A percentile compares a stretch with the other conserved stretches of the same genome.
Evolutionary conservation across 35 echinoderm and acorn worm species (phyloP).

Genomic region (Ophiothrix spiculata): DNA sequence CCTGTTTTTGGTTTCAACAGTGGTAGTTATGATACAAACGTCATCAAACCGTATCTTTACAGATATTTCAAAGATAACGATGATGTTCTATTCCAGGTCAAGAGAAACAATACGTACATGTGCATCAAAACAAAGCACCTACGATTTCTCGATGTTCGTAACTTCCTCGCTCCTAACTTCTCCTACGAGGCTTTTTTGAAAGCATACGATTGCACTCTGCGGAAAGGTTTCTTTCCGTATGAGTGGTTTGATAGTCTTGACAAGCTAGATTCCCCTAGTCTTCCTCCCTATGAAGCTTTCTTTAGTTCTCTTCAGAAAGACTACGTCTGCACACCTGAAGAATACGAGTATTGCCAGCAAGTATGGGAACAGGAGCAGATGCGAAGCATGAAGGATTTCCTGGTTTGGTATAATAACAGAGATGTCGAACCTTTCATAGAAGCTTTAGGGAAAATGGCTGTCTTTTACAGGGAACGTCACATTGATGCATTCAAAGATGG

Average conservation of each 20-base stretch:
- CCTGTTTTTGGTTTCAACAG: too few species aligned
- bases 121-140: constrained; percentile 22
- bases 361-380: constrained; percentile 25
- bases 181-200: too few species aligned
- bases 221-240: too few species aligned
- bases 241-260: constrained; percentile 30
- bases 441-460: constrained; percentile 36
- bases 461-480: constrained; percentile 26
- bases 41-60: too few species aligned
- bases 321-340: too few species aligned
- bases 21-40: too few species aligned
- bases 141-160: too few species aligned
- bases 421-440: constrained; percentile 32
- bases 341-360: constrained; percentile 13
- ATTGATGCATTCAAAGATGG: constrained; percentile 37
- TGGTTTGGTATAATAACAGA: constrained; percentile 30
- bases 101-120: constrained; percentile 39
- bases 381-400: constrained; percentile 34
- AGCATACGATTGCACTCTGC: too few species aligned
- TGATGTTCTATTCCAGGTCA: constrained; percentile 12
- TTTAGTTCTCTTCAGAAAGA: too few species aligned
- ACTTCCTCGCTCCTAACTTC: too few species aligned
- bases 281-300: too few species aligned
- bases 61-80: constrained; percentile 27
- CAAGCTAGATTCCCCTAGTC: too few species aligned